Evolutionary conservation across 2,888 invertebrate species (phyloP).

Genomic region (Rhogogaster chlorosoma): DNA sequence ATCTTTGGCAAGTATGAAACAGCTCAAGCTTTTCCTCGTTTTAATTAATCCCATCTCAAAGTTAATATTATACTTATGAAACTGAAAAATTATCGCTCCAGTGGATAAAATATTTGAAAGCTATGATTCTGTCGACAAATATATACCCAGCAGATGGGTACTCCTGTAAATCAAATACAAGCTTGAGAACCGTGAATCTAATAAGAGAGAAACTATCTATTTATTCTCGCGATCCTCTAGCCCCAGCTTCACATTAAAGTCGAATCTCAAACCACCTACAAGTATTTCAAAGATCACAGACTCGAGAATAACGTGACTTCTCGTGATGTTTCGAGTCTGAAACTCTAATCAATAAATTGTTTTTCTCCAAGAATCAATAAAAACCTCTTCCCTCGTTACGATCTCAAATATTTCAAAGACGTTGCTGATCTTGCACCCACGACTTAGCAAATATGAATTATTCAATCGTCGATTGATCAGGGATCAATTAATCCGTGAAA

Average conservation of each 20-base stretch:
- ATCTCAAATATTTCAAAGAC: no score
- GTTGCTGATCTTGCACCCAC: neutral
- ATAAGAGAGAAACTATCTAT: neutral
- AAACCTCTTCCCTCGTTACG: no score
- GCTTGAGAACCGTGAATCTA: neutral
- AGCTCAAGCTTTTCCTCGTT: neutral
- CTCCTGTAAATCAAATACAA: neutral
- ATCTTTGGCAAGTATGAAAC: neutral
- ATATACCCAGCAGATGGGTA: neutral
- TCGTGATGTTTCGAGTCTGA: no score
- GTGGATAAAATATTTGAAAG: neutral
- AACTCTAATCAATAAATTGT: no score
- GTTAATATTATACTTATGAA: neutral
- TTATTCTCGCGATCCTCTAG: neutral
- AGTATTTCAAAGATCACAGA: no score
- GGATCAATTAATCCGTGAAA: neutral
- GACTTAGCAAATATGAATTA: neutral
- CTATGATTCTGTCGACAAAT: neutral
- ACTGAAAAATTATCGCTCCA: neutral
- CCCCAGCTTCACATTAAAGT: neutral
- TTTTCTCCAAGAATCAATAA: no score
- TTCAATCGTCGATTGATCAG: neutral
- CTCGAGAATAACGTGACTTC: no score
- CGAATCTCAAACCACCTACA: no score
- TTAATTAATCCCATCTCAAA: conserved; percentile 3